Percentiles rank a stretch among this genome's conserved stretches.
phyloP scores from a whole-genome alignment of 2,888 invertebrate species.

The Chirona hameri region DNA sequence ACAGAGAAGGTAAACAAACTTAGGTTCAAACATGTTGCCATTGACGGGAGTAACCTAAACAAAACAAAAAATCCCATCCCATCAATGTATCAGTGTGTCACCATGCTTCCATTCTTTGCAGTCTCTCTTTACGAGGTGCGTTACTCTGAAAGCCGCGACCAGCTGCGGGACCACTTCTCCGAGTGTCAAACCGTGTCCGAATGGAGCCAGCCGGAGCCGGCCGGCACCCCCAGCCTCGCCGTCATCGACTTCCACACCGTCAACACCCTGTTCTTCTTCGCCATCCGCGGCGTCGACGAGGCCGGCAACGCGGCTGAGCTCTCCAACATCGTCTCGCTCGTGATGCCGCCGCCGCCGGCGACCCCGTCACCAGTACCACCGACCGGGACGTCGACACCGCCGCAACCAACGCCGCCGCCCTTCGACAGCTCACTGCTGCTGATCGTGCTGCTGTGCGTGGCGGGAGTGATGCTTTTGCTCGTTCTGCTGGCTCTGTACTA shows the following conservation, averaged over 20 bases:
- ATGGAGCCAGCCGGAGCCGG: conserved; percentile 38
- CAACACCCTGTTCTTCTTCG: conserved; percentile 54
- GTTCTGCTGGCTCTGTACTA: conserved; percentile 35
- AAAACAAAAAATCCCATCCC: too few relatives aligned
- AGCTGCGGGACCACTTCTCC: neutral
- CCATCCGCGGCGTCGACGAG: conserved; percentile 53
- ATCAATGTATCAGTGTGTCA: too few relatives aligned
- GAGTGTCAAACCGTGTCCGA: neutral
- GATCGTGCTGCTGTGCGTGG: conserved; percentile 37
- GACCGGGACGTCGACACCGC: conserved; percentile 40
- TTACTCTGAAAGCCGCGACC: conserved; percentile 34
- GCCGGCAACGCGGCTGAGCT: conserved; percentile 47
- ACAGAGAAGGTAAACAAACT: too few relatives aligned
- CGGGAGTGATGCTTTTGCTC: conserved; percentile 36
- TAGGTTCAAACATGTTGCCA: too few relatives aligned
- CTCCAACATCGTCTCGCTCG: conserved; percentile 56
- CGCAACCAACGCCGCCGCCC: neutral
- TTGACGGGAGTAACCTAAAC: too few relatives aligned
- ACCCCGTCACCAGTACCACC: conserved; percentile 40
- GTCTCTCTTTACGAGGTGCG: conserved; percentile 54
- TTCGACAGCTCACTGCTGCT: conserved; percentile 34
- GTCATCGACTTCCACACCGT: conserved; percentile 53
- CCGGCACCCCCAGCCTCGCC: conserved; percentile 44
- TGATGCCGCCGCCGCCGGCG: conserved; percentile 55
- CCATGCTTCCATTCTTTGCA: conserved; percentile 12